phyloP scores from a whole-genome alignment of 2,888 invertebrate species.

The Ochropleura leucogaster region DNA sequence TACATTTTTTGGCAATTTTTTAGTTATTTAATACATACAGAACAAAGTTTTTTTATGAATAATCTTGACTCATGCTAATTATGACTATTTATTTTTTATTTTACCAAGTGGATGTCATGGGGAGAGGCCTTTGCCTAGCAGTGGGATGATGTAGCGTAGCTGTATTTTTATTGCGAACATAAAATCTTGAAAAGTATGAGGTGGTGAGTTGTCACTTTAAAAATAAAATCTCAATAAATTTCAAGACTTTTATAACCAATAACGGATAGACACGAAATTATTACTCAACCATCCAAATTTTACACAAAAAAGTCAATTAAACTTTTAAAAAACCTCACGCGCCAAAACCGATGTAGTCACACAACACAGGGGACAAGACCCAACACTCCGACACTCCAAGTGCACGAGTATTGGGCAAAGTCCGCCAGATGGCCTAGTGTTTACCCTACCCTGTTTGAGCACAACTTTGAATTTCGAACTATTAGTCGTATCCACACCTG shows the following conservation, averaged over 20 bases:
- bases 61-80: too few relatives aligned
- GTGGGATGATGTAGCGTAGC: too few relatives aligned
- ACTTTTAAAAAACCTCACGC: neutral
- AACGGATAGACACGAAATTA: too few relatives aligned
- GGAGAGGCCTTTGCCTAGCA: too few relatives aligned
- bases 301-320: neutral
- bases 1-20: too few relatives aligned
- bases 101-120: too few relatives aligned
- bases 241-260: neutral
- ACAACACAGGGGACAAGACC: slow-evolving; percentile 70
- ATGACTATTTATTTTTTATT: too few relatives aligned
- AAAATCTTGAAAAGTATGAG: too few relatives aligned
- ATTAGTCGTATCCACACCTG: slow-evolving; percentile 86
- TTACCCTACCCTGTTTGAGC: slow-evolving; percentile 83
- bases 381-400: slow-evolving; percentile 43
- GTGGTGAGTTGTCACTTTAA: too few relatives aligned
- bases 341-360: slow-evolving; percentile 64
- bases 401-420: slow-evolving; percentile 77
- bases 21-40: too few relatives aligned
- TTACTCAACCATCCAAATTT: neutral
- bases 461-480: slow-evolving; percentile 89
- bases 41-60: too few relatives aligned
- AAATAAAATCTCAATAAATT: neutral
- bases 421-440: slow-evolving; percentile 89
- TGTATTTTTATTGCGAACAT: too few relatives aligned